A percentile compares a stretch with the other conserved stretches of the same genome.
Conservation (phyloP, 2,888 invertebrate species). For the Caenorhabditis macrosperma region DNA sequence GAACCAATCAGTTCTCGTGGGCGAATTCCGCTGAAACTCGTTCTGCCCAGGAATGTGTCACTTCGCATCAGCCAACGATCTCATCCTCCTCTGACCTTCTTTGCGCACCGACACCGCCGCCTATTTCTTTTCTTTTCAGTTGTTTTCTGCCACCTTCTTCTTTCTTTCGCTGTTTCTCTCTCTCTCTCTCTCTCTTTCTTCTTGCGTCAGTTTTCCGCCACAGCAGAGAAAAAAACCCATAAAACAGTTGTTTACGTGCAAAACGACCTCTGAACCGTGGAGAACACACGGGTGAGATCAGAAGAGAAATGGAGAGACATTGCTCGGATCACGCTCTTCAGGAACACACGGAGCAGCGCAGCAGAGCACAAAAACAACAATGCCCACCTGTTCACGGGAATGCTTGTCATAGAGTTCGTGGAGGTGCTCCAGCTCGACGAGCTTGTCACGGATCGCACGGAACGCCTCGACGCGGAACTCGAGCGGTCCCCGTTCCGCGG, state of each 20-base stretch:
- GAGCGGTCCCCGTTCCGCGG: conserved; percentile 22
- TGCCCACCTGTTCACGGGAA: conserved; percentile 46
- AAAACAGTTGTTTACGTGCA: conserved; percentile 49
- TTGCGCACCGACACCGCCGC: background rate
- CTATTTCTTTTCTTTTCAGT: background rate
- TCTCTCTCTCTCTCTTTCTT: background rate
- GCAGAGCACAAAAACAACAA: background rate
- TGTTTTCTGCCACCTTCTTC: conserved; percentile 15
- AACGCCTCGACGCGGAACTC: conserved; percentile 44
- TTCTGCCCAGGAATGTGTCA: conserved; percentile 42
- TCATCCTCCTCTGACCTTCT: conserved; percentile 32
- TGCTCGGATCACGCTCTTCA: conserved; percentile 15
- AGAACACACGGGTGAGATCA: background rate
- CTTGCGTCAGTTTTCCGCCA: conserved; percentile 28
- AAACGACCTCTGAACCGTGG: conserved; percentile 40
- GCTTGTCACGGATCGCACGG: conserved; percentile 31
- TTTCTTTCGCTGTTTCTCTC: background rate
- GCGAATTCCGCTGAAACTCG: conserved; percentile 11
- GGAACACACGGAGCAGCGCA: background rate
- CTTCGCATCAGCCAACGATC: conserved; percentile 47
- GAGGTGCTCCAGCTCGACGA: conserved; percentile 47
- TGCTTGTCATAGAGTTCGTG: conserved; percentile 49
- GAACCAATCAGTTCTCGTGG: conserved; percentile 18
- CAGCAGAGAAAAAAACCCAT: conserved; percentile 43
- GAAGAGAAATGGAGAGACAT: conserved; percentile 8